Evolutionary conservation across 1,140 invertebrate species (phyloP), one percentile per base, ranked within the genome.

Genomic region (Tyrophagus putrescentiae): DNA sequence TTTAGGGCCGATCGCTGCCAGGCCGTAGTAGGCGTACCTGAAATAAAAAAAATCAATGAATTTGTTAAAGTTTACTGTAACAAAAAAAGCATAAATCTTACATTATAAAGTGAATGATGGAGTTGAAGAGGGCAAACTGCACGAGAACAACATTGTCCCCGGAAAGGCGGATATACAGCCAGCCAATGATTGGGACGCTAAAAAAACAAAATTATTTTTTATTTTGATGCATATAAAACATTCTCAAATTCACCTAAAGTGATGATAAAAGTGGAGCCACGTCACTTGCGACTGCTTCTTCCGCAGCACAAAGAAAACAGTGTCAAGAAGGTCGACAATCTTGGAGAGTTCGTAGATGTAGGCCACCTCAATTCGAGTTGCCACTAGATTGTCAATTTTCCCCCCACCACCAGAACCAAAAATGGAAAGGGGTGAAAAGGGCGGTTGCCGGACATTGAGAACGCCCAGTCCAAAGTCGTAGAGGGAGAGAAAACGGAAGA

Each of bases 271-370:
- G 36, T 39, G 36, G 13, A 39, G 36, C 36, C 36, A 39, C 36
- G 36, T 39, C 13, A 39, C 36, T 21, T 39, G 36, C 21, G 36
- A 39, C 36, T 39, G 13, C n/a, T n/a, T n/a, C n/a, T n/a, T n/a
- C n/a, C n/a, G n/a, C 89, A 92, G 69, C 60, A 92, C 88, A 65
- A 92, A 88, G 76, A 92, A 92, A 65, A 86, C 78, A 0, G 91
- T 95, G 70, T 96, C 92, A 65, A 84, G 80, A 71, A 97, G 90
- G 72, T 97, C 92, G 23, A 95, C 71, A 27, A 90, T 77, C 73
- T 96, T 96, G 28, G 90, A 93, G 68, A 94, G 82, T 70, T 92
- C 95, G 70, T 94, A 97, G 87, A 87, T 94, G 71, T 72, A 77
- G 18, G 18, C 74, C 74, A 71, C 62, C 84, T 83, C 76, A 75